Conservation (phyloP, 2,797 vertebrate species). For the Cetoscarus ocellatus region DNA sequence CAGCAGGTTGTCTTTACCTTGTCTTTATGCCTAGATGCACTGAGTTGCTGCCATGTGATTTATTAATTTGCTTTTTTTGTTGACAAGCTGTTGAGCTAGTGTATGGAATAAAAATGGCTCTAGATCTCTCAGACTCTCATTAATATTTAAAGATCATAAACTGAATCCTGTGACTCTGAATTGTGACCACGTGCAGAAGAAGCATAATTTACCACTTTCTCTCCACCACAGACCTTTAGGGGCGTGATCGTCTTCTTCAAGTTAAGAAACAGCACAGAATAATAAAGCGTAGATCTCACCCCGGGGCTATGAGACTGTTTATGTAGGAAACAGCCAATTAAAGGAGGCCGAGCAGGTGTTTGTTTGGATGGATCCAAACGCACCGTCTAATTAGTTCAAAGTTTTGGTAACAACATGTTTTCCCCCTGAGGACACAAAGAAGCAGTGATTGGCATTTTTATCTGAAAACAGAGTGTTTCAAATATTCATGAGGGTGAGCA, state of each 20-base stretch:
- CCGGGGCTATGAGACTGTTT: conserved; percentile 34
- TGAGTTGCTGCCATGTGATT: too few relatives aligned
- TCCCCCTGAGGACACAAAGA: neutral
- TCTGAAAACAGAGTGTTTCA: neutral
- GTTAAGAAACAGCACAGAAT: conserved; percentile 9
- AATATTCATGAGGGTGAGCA: neutral
- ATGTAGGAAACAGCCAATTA: conserved; percentile 52
- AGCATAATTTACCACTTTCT: conserved; percentile 25
- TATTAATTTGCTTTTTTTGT: too few relatives aligned
- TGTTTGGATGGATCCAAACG: conserved; percentile 37
- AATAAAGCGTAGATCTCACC: conserved; percentile 10
- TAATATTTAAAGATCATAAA: conserved; percentile 7
- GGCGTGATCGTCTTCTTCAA: conserved; percentile 12
- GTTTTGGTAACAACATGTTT: conserved; percentile 19
- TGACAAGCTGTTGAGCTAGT: too few relatives aligned
- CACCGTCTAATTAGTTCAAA: conserved; percentile 39
- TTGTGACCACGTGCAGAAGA: conserved; percentile 6
- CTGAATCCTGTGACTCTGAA: conserved; percentile 2
- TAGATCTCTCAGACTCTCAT: neutral
- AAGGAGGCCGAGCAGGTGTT: conserved; percentile 33
- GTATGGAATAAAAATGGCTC: neutral
- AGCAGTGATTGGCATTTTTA: neutral
- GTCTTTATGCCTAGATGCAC: too few relatives aligned
- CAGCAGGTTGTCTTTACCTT: too few relatives aligned
- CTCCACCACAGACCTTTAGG: conserved; percentile 11